Base-by-base conservation (phyloP, 2,888 invertebrate species). In the Idaea dimidiata region DNA sequence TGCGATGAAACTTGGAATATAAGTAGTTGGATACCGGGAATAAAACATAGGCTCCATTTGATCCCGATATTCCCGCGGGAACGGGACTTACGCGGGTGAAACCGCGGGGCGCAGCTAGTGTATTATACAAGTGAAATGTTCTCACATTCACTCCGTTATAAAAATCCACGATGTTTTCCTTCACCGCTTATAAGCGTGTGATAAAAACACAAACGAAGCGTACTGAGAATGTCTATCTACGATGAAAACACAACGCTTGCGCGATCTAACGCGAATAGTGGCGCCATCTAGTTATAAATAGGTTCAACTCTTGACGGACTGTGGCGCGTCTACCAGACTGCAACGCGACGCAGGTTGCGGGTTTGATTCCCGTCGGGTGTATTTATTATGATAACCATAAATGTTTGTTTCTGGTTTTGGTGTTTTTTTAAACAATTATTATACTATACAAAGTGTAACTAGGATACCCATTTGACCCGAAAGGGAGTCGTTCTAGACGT, bases 141-240 rank as follows among this genome's bases (percentile, higher is more conserved):
- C 14, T 43, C 43, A 10, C 43, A 43, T 43, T 43, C 14, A 14
- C 8, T 14, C 14, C 14, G 43, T 14, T 43, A 7, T 14, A 43
- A 43, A 43, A 43, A 43, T 43, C 43, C 43, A 43, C 43, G 43
- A 43, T 43, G 43, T 43, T 43, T 43, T 43, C 43, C 43, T 43
- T 43, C 43, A 43, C 43, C 43, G 43, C 43, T 43, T 8, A 7
- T 10, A 14, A 43, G 43, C 43, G 43, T 14, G 10, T 43, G 43
- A 43, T 43, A 43, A 43, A n/a, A 4, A 1, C 10, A 24, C 10
- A 0, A 43, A 43, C 10, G 3, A 10, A 7, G 0, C 14, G 43
- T 0, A 6, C 14, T 3, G 1, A 8, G 14, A 43, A 10, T 6
- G 14, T 14, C 10, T 14, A 7, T 43, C 8, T 3, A 43, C 5